These are phyloP conservation scores for Troilus luridus DNA, from an alignment of 2,888 invertebrate genomes.

Conservation along the genomic window DNA sequence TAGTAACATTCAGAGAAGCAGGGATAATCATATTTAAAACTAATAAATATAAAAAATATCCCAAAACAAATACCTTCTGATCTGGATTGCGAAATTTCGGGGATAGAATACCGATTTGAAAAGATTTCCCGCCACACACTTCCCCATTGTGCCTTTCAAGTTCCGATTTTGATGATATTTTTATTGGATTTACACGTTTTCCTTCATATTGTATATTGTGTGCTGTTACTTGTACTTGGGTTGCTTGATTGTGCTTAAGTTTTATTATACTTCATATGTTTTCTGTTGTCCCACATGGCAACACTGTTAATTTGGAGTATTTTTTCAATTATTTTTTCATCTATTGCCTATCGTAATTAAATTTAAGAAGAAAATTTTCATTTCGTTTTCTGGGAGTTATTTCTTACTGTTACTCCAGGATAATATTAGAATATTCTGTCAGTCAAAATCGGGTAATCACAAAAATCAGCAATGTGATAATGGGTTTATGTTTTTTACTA, in stretches of 20 bases:
- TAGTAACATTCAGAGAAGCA: neutral
- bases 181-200: neutral
- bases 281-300: neutral
- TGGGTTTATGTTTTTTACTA: no score
- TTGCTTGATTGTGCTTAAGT: neutral
- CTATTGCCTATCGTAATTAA: neutral
- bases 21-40: neutral
- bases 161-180: neutral
- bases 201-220: neutral
- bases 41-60: neutral
- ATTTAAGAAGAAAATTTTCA: neutral
- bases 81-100: neutral
- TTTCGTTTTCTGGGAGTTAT: neutral
- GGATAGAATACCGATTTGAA: neutral
- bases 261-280: neutral
- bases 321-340: neutral
- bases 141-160: neutral
- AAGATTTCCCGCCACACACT: neutral
- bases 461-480: neutral
- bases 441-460: neutral
- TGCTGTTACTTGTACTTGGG: neutral
- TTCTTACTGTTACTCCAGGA: neutral
- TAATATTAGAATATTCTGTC: neutral
- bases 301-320: neutral
- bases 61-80: neutral